Conservation (phyloP, 2,888 invertebrate species). For the Gymnocheta viridis region DNA sequence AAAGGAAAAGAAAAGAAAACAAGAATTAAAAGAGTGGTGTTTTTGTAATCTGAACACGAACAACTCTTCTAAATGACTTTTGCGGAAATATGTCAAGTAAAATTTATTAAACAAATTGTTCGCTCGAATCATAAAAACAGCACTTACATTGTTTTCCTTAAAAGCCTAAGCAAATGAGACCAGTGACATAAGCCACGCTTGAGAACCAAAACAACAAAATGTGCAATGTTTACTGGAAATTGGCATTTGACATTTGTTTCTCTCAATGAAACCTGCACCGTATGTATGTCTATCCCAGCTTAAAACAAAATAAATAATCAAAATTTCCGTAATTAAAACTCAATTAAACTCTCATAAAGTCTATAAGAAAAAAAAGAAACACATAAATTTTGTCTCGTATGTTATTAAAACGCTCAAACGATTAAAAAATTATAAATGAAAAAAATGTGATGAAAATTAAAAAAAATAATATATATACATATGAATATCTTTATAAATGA, state of each 20-base stretch:
- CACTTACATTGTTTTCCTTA: too few relatives aligned
- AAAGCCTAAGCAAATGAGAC: too few relatives aligned
- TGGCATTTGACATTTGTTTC: not conserved
- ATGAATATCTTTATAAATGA: constrained; percentile 57
- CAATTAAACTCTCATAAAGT: not conserved
- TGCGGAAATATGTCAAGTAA: too few relatives aligned
- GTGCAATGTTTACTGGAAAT: too few relatives aligned
- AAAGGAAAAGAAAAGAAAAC: too few relatives aligned
- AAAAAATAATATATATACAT: constrained; percentile 58
- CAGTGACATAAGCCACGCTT: too few relatives aligned
- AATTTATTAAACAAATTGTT: too few relatives aligned
- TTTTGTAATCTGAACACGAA: too few relatives aligned
- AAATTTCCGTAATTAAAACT: constrained; percentile 36
- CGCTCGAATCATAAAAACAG: too few relatives aligned
- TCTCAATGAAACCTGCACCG: not conserved
- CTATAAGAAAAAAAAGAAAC: not conserved
- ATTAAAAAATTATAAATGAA: constrained; percentile 48
- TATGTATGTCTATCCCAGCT: not conserved
- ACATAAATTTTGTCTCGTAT: constrained; percentile 57
- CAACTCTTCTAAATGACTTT: too few relatives aligned
- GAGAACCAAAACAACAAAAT: too few relatives aligned
- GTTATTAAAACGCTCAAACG: constrained; percentile 44
- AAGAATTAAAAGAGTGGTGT: too few relatives aligned
- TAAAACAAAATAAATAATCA: constrained; percentile 17
- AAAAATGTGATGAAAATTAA: constrained; percentile 71